Evolutionary conservation across 2,888 invertebrate species (phyloP).

Genomic region (Sycophila texana): DNA sequence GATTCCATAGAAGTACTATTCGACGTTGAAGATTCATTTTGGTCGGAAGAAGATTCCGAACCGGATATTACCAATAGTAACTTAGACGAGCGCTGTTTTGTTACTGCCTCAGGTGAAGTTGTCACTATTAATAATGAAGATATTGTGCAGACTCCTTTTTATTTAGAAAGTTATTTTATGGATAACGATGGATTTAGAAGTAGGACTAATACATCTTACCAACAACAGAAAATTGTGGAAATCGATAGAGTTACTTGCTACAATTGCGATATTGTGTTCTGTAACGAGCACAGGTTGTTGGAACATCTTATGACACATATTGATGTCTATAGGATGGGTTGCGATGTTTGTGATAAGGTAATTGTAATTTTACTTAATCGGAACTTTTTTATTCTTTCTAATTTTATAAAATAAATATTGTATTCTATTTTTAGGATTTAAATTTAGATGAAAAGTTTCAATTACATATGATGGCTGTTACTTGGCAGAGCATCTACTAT

Average conservation of each 20-base stretch:
- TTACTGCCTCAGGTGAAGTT: constrained; percentile 52
- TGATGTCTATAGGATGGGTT: constrained; percentile 58
- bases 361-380: background rate
- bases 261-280: constrained; percentile 56
- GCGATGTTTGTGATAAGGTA: constrained; percentile 58
- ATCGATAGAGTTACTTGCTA: constrained; percentile 56
- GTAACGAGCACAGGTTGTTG: constrained; percentile 56
- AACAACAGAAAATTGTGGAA: constrained; percentile 43
- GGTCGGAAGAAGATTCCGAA: constrained; percentile 38
- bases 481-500: constrained; percentile 58
- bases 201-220: constrained; percentile 31
- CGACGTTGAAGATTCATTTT: constrained; percentile 44
- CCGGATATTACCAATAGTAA: constrained; percentile 11
- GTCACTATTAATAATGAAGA: constrained; percentile 52
- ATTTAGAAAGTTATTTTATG: constrained; percentile 57
- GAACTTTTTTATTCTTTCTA: background rate
- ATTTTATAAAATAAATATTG: background rate
- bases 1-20: constrained; percentile 54
- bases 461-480: constrained; percentile 60
- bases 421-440: constrained; percentile 54
- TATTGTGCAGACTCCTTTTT: constrained; percentile 58
- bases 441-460: constrained; percentile 59
- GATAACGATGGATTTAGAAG: constrained; percentile 48
- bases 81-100: constrained; percentile 44
- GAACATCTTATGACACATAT: constrained; percentile 59